Evolutionary conservation across 2,888 invertebrate species (phyloP).

Genomic region (Formica aserva): DNA sequence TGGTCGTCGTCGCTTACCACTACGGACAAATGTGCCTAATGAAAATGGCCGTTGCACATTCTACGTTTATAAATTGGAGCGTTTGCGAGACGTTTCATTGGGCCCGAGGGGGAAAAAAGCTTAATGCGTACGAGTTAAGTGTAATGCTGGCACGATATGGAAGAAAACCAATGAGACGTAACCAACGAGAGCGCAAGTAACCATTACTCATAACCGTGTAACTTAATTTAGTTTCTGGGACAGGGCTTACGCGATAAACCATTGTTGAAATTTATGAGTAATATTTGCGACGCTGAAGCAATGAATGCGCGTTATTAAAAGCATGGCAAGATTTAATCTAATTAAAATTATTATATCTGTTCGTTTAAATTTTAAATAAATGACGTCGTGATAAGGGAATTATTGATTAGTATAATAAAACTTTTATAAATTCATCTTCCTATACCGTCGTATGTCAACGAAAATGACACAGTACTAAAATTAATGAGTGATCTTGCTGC

Average conservation of each 20-base stretch:
- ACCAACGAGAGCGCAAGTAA: slow-evolving; percentile 52
- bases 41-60: slow-evolving; percentile 79
- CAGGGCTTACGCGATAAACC: slow-evolving; percentile 39
- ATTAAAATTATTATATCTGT: slow-evolving; percentile 18
- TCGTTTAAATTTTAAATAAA: not conserved
- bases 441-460: not conserved
- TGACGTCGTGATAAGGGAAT: not conserved
- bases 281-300: slow-evolving; percentile 2
- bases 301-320: slow-evolving; percentile 4
- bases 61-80: slow-evolving; percentile 76
- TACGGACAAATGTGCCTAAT: slow-evolving; percentile 79
- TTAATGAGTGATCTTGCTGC: not conserved
- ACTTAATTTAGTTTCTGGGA: slow-evolving; percentile 49
- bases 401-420: not conserved
- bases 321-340: slow-evolving; percentile 7
- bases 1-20: slow-evolving; percentile 59
- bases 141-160: slow-evolving; percentile 41
- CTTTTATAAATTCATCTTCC: not conserved
- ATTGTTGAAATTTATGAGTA: slow-evolving; percentile 43
- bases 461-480: slow-evolving; percentile 1
- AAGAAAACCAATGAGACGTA: slow-evolving; percentile 50
- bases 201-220: slow-evolving; percentile 48
- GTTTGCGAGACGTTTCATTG: slow-evolving; percentile 51
- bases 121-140: slow-evolving; percentile 57
- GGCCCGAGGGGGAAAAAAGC: slow-evolving; percentile 27